Evolutionary conservation across 2,888 invertebrate genomes (phyloP), one percentile per base, ranked within the genome.

Genomic region (Odontothrips loti): DNA sequence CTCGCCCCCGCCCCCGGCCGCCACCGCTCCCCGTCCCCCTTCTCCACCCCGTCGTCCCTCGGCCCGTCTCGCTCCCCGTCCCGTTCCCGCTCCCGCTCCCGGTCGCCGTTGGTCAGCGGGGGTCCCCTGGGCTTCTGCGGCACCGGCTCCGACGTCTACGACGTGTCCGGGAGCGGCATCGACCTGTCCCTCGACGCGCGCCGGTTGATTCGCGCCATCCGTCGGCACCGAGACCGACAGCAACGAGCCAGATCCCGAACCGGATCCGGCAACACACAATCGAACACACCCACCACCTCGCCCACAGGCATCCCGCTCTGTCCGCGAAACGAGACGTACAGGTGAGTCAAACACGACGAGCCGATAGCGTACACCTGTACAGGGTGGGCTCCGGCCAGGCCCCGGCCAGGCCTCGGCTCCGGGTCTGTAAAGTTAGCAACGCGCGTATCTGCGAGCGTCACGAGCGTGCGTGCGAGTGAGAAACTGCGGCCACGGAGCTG

Each of bases 241-340:
- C 68, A n/a, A 58, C 34, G 34, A 43, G 2, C 34, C 34, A 43
- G 34, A 43, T 43, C 34, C 34, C 3, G 34, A 43, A 4, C 34
- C 34, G 34, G 34, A 43, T 4, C 34, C 34, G 34, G 34, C 17
- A 75, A 75, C 23, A 75, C 68, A 75, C n/a, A 75, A 2, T 8
- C 68, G 27, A 75, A 75, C 68, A 27, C 23, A 8, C 68, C 20
- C 68, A 8, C 68, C 68, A 12, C 34, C 34, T 43, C 34, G 34
- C 3, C 34, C 34, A 6, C 34, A 6, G 34, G 34, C 34, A 12
- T 75, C 68, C 23, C 68, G 68, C 23, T 27, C 27, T 75, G 68
- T 27, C 68, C 68, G 23, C 68, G 68, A 27, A 75, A 75, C 68
- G 68, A 75, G 27, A 75, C 68, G 9, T 75, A 75, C 68, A 75